These are phyloP conservation scores for Microtus richardsoni DNA, from an alignment of 2,113 vertebrate species.

Conservation along the genomic window DNA sequence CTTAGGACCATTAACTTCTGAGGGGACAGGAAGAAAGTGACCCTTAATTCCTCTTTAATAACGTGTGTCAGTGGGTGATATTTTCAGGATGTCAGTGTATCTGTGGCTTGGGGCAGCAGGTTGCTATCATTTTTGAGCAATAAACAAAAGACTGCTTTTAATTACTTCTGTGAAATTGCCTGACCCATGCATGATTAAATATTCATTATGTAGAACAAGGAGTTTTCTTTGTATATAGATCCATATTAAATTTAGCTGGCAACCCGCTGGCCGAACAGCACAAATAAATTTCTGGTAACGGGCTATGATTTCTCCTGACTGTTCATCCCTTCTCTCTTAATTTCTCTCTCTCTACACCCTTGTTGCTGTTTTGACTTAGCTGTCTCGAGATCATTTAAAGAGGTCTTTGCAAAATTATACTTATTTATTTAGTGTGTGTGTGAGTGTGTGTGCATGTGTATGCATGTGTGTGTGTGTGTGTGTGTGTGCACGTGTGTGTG, in stretches of 20 bases:
- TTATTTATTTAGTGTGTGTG: not conserved
- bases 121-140: slow-evolving; percentile 86
- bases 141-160: slow-evolving; percentile 92
- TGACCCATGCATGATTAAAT: slow-evolving; percentile 93
- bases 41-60: slow-evolving; percentile 79
- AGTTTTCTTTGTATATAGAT: slow-evolving; percentile 92
- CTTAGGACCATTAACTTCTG: slow-evolving; percentile 71
- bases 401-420: not conserved
- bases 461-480: too few relatives aligned
- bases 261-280: slow-evolving; percentile 88
- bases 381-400: not conserved
- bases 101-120: slow-evolving; percentile 89
- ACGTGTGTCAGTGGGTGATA: slow-evolving; percentile 85
- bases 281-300: slow-evolving; percentile 88
- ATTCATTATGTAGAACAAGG: slow-evolving; percentile 93
- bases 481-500: too few relatives aligned
- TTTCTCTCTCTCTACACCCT: slow-evolving; percentile 30
- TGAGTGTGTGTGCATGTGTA: not conserved
- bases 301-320: slow-evolving; percentile 69
- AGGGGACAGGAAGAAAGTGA: not conserved
- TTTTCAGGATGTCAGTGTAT: slow-evolving; percentile 88
- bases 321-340: not conserved
- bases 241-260: slow-evolving; percentile 90
- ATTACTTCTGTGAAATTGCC: slow-evolving; percentile 94
- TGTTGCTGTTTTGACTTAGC: not conserved